Percentiles rank a stretch among this genome's conserved stretches.
phyloP scores from a whole-genome alignment of 2,888 invertebrate species.

The Lasioglossum calceatum region DNA sequence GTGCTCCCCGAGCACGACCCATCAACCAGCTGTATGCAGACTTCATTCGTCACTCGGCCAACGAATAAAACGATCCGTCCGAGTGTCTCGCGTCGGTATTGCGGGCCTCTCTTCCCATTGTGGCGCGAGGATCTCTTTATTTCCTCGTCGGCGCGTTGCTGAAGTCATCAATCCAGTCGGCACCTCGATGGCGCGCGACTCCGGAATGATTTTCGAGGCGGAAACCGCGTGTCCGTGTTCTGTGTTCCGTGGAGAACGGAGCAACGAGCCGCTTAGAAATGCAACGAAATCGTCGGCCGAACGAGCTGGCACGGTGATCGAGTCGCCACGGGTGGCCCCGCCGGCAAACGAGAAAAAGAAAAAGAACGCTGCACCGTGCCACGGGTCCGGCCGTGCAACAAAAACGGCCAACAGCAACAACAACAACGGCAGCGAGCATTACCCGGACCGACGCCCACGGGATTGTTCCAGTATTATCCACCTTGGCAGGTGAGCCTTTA shows the following conservation, averaged over 20 bases:
- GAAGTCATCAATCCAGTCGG: slow-evolving; percentile 42
- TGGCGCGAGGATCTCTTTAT: neutral
- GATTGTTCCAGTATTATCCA: slow-evolving; percentile 77
- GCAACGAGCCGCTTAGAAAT: slow-evolving; percentile 68
- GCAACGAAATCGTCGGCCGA: slow-evolving; percentile 73
- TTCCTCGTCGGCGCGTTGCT: slow-evolving; percentile 29
- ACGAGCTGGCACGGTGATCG: slow-evolving; percentile 69
- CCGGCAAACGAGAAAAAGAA: slow-evolving; percentile 54
- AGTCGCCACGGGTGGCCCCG: slow-evolving; percentile 73
- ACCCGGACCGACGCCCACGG: slow-evolving; percentile 74
- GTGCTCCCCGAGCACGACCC: too few species aligned
- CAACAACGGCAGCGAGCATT: slow-evolving; percentile 66
- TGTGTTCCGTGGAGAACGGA: slow-evolving; percentile 17
- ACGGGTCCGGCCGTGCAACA: slow-evolving; percentile 21
- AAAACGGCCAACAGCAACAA: slow-evolving; percentile 50
- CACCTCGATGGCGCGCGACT: slow-evolving; percentile 21
- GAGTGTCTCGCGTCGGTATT: neutral
- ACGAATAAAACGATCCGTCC: slow-evolving; percentile 3
- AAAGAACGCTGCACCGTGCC: slow-evolving; percentile 26
- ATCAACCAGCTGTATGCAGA: neutral
- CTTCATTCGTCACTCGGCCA: neutral
- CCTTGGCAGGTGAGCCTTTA: slow-evolving; percentile 77
- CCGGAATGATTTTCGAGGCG: slow-evolving; percentile 29
- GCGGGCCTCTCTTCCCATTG: slow-evolving; percentile 3
- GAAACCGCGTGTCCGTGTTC: slow-evolving; percentile 18